Conservation (phyloP, 2,113 vertebrate genomes). For the Fregata magnificens region DNA sequence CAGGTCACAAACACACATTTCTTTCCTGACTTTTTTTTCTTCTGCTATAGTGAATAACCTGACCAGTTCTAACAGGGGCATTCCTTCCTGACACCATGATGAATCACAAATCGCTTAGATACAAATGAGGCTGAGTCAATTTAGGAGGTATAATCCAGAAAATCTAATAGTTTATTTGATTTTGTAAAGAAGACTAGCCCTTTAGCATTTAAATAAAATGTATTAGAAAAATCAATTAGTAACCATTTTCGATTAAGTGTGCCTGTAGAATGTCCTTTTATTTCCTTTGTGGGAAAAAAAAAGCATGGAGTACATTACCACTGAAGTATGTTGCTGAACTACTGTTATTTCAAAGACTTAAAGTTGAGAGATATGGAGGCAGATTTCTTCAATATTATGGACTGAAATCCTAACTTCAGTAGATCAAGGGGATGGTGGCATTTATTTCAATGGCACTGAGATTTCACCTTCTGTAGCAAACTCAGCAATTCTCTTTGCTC, state of each 20-base stretch:
- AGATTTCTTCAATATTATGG: background rate
- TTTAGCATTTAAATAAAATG: background rate
- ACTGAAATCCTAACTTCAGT: background rate
- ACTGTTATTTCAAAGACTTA: background rate
- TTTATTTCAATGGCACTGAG: background rate
- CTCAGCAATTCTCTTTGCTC: conserved; percentile 8
- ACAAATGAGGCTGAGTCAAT: background rate
- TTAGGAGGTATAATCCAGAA: background rate
- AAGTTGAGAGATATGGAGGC: background rate
- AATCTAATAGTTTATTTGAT: background rate
- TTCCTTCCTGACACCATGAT: background rate
- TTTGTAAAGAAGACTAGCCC: background rate
- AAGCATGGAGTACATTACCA: background rate
- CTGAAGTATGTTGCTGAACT: background rate
- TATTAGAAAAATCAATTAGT: background rate
- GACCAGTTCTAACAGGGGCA: background rate
- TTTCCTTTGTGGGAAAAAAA: background rate
- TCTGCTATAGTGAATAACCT: background rate
- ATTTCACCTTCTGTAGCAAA: background rate
- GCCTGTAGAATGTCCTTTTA: background rate
- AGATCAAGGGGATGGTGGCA: background rate
- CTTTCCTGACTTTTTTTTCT: background rate
- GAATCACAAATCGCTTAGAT: background rate
- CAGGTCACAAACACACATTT: background rate
- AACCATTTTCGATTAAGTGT: background rate